phyloP scores from a whole-genome alignment of 2,113 vertebrate genomes.

The Mustela lutreola region DNA sequence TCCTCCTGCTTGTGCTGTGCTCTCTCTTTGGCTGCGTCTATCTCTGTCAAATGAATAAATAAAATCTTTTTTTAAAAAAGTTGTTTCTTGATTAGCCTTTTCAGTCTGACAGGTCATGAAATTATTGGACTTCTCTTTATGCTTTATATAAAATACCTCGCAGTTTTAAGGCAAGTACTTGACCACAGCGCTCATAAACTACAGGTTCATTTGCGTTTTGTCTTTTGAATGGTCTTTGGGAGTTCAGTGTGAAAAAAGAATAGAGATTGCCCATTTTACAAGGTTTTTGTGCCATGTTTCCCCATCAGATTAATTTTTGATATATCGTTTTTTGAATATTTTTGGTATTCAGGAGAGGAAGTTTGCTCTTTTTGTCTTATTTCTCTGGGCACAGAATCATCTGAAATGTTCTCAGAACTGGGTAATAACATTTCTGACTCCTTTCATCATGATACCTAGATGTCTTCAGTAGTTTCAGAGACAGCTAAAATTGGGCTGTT shows the following conservation, averaged over 20 bases:
- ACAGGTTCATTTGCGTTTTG: slow-evolving; percentile 69
- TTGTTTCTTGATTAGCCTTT: slow-evolving; percentile 73
- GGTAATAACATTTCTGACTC: background rate
- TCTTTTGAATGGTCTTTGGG: background rate
- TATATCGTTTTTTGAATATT: background rate
- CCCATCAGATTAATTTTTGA: slow-evolving; percentile 17
- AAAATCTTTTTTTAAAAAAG: background rate
- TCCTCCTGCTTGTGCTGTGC: too few species aligned
- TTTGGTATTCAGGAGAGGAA: slow-evolving; percentile 21
- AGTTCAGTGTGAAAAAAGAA: background rate
- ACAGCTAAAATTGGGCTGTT: background rate
- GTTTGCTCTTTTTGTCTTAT: background rate
- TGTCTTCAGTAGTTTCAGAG: background rate
- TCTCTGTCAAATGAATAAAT: too few species aligned
- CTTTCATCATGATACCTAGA: background rate
- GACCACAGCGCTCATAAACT: slow-evolving; percentile 49
- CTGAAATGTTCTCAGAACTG: background rate
- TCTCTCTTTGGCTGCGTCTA: too few species aligned
- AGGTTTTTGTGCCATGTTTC: background rate
- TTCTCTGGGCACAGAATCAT: slow-evolving; percentile 29
- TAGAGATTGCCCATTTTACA: background rate
- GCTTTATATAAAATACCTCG: slow-evolving; percentile 62
- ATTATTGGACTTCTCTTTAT: slow-evolving; percentile 64
- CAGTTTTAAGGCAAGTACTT: slow-evolving; percentile 34
- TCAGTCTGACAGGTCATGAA: slow-evolving; percentile 74